A percentile compares a stretch with the other conserved stretches of the same genome.
Evolutionary conservation across 2,113 vertebrate genomes (phyloP).

Genomic region (Oceanodroma tethys): DNA sequence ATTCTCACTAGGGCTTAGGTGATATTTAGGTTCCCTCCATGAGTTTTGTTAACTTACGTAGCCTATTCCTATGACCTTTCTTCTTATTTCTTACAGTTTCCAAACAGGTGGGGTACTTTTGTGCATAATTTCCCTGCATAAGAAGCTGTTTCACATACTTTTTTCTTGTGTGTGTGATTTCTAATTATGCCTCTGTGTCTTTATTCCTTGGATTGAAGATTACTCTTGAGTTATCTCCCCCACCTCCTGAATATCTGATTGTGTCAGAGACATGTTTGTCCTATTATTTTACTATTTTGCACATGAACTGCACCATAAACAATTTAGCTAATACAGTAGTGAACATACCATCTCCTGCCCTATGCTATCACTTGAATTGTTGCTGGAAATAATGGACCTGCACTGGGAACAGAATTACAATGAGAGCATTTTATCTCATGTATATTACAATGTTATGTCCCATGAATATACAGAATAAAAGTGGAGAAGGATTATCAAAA

Average conservation of each 20-base stretch:
- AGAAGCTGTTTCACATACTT: not conserved
- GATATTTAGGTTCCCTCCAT: not conserved
- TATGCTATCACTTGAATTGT: fast-evolving
- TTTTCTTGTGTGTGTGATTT: not conserved
- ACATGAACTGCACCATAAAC: not conserved
- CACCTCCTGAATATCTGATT: not conserved
- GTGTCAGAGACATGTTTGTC: not conserved
- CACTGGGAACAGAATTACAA: not conserved
- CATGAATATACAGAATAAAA: not conserved
- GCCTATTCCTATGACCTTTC: not conserved
- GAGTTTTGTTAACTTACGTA: not conserved
- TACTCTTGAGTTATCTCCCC: not conserved
- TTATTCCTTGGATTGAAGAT: not conserved
- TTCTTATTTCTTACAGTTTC: not conserved
- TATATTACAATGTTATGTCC: not conserved
- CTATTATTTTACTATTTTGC: not conserved
- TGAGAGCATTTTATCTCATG: not conserved
- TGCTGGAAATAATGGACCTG: not conserved
- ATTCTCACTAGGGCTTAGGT: not conserved
- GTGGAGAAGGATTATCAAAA: not conserved
- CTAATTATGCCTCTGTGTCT: not conserved
- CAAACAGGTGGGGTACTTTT: not conserved
- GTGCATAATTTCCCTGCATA: not conserved
- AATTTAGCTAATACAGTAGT: not conserved
- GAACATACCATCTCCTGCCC: not conserved